A percentile compares a stretch with the other conserved stretches of the same genome.
These are phyloP conservation scores for Paramormyrops kingsleyae DNA, from an alignment of 2,113 vertebrate species.

Conservation along the genomic window DNA sequence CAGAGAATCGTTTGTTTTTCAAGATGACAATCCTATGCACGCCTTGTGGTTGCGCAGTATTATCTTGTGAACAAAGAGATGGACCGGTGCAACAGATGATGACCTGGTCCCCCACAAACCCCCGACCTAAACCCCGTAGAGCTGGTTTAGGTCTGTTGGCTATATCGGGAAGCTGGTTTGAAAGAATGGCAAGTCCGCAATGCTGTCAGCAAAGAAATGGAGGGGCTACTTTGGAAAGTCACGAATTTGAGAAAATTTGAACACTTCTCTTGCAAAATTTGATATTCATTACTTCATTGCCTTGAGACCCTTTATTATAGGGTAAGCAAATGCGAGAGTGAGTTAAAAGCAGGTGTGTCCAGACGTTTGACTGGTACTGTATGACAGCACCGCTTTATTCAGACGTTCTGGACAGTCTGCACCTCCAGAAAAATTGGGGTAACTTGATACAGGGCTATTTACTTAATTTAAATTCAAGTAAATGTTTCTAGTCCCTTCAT, in stretches of 20 bases:
- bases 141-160: not conserved
- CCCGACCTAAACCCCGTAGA: not conserved
- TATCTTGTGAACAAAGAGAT: not conserved
- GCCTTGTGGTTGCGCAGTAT: not conserved
- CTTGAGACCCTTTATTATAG: not conserved
- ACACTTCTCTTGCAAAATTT: not conserved
- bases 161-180: not conserved
- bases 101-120: not conserved
- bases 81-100: not conserved
- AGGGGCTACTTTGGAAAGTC: not conserved
- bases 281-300: not conserved
- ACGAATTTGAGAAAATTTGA: not conserved
- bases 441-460: not conserved
- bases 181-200: not conserved
- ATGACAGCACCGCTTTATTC: not conserved
- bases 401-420: not conserved
- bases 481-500: not conserved
- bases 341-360: not conserved
- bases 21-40: not conserved
- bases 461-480: not conserved
- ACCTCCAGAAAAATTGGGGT: not conserved
- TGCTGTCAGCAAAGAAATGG: not conserved
- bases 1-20: not conserved
- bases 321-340: not conserved
- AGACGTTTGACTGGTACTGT: not conserved